These are phyloP conservation scores for Hydropsyche tenuis DNA, from an alignment of 1,140 invertebrate genomes.

Conservation along the genomic window DNA sequence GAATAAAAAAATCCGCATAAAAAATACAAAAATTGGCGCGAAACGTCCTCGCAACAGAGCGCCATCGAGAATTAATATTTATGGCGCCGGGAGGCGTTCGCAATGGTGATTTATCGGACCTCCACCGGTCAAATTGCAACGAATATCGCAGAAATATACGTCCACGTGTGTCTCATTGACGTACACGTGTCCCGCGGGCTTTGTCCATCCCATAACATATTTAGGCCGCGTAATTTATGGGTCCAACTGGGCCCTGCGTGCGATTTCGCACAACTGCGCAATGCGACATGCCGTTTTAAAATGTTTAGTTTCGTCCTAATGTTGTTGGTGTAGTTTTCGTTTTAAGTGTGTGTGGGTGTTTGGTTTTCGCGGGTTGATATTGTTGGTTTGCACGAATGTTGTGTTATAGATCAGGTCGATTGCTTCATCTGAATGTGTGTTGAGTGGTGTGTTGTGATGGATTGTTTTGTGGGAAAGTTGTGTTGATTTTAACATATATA, in stretches of 20 bases:
- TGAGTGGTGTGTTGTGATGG: too few species aligned
- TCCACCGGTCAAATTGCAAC: conserved; percentile 29
- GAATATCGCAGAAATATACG: conserved; percentile 13
- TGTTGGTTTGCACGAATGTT: too few species aligned
- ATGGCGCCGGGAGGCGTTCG: conserved; percentile 21
- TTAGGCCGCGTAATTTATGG: conserved; percentile 30
- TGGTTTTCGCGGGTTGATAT: too few species aligned
- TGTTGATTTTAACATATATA: too few species aligned
- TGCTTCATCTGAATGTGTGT: too few species aligned
- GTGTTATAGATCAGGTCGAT: too few species aligned
- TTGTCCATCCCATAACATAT: conserved; percentile 37
- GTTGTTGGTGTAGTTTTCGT: too few species aligned
- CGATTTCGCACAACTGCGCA: background rate
- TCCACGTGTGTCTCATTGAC: conserved; percentile 21
- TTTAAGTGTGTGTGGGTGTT: too few species aligned
- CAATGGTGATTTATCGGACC: conserved; percentile 28
- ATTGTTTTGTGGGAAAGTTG: too few species aligned
- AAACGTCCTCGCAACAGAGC: too few species aligned
- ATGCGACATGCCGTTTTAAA: too few species aligned
- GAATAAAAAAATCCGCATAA: background rate
- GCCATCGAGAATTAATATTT: conserved; percentile 34
- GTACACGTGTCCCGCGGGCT: conserved; percentile 19
- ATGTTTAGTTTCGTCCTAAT: background rate
- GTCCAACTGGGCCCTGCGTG: background rate
- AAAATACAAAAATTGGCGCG: conserved; percentile 14